Conservation (phyloP, 2,113 vertebrate genomes). For the Syngnathus floridae region DNA sequence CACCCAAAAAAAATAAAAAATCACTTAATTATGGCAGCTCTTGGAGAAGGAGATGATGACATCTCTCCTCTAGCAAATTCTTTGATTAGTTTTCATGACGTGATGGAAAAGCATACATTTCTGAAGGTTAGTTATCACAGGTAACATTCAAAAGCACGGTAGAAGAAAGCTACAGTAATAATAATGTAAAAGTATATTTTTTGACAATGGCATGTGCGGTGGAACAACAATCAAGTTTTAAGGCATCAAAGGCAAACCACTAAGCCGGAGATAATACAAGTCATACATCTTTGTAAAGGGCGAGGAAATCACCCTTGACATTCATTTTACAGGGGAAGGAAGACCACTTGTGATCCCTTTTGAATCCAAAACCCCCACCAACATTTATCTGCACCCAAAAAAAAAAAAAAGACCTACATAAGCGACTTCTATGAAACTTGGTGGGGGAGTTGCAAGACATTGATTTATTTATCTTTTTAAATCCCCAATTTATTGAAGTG, state of each 20-base stretch:
- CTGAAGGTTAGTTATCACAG: neutral
- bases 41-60: neutral
- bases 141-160: neutral
- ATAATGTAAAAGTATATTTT: neutral
- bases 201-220: neutral
- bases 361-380: neutral
- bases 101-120: neutral
- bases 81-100: neutral
- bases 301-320: neutral
- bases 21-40: neutral
- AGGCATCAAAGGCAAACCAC: conserved; percentile 7
- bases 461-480: too few relatives aligned
- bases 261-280: neutral
- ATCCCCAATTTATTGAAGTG: too few relatives aligned
- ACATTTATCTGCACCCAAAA: too few relatives aligned
- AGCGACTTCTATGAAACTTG: neutral
- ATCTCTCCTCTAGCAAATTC: neutral
- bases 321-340: neutral
- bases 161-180: neutral
- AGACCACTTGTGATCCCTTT: neutral
- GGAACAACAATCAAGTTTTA: neutral
- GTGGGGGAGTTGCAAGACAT: neutral
- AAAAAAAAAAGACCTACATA: too few relatives aligned
- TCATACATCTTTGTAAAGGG: neutral
- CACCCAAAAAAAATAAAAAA: neutral